A percentile compares a stretch with the other conserved stretches of the same genome.
These are phyloP conservation scores for Adelges cooleyi DNA, from an alignment of 1,140 invertebrate species.

Conservation along the genomic window DNA sequence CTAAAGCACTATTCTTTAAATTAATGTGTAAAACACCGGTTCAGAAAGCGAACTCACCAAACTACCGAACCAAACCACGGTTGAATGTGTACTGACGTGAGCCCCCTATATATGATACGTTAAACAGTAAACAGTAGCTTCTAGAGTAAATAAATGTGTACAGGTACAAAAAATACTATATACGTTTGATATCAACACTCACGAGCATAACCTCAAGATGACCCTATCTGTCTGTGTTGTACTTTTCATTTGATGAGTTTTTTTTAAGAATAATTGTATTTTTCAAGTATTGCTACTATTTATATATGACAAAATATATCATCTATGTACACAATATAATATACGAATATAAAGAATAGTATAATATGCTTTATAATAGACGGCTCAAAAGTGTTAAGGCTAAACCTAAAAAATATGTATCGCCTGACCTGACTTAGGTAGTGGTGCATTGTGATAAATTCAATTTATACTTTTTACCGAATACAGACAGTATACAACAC, in stretches of 20 bases:
- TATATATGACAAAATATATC: too few species aligned
- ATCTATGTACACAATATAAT: too few species aligned
- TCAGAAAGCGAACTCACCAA: background rate
- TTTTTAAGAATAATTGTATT: background rate
- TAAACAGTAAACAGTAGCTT: background rate
- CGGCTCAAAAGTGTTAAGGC: too few species aligned
- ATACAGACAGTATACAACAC: too few species aligned
- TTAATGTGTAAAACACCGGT: background rate
- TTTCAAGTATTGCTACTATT: too few species aligned
- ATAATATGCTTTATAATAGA: too few species aligned
- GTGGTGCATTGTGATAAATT: too few species aligned
- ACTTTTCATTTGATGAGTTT: background rate
- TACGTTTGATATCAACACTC: background rate
- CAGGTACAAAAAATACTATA: conserved; percentile 3
- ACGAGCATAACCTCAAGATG: conserved; percentile 9
- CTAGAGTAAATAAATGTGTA: background rate
- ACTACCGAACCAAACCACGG: conserved; percentile 9
- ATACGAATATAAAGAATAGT: too few species aligned
- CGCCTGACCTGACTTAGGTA: too few species aligned
- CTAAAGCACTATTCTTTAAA: background rate
- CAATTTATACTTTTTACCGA: too few species aligned
- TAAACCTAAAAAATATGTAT: too few species aligned
- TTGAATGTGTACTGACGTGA: conserved; percentile 14
- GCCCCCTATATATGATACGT: background rate
- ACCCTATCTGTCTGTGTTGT: conserved; percentile 1